Evolutionary conservation across 1,140 invertebrate species (phyloP).

Genomic region (Venturia canescens): DNA sequence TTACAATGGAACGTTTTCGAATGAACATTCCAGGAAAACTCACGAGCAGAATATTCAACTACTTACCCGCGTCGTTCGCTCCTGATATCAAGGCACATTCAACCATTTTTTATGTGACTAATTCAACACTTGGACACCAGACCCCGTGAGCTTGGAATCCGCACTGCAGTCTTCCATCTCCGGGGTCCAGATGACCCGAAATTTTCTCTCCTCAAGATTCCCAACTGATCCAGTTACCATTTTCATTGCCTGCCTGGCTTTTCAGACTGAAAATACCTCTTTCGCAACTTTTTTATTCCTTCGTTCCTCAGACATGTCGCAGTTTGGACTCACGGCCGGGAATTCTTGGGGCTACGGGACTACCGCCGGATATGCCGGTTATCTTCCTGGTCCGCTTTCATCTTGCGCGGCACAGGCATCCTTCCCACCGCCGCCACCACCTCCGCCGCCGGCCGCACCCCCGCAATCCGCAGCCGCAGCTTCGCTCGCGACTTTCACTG

Average conservation of each 20-base stretch:
- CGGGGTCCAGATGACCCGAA: too few relatives aligned
- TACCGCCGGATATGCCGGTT: conserved; percentile 88
- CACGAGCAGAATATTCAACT: too few relatives aligned
- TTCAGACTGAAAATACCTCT: not conserved
- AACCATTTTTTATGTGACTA: too few relatives aligned
- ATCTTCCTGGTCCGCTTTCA: conserved; percentile 80
- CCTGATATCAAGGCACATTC: too few relatives aligned
- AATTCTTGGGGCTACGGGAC: conserved; percentile 91
- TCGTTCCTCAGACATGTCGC: conserved; percentile 82
- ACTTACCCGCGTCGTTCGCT: too few relatives aligned
- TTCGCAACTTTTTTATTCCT: conserved; percentile 30
- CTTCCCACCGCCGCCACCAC: conserved; percentile 79
- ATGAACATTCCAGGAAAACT: too few relatives aligned
- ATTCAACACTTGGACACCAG: too few relatives aligned
- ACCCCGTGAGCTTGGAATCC: too few relatives aligned
- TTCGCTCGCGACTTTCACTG: conserved; percentile 76
- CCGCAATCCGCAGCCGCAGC: conserved; percentile 81
- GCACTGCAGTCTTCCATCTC: too few relatives aligned
- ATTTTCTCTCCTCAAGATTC: too few relatives aligned
- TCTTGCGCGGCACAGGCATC: conserved; percentile 81
- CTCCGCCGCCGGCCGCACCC: conserved; percentile 82
- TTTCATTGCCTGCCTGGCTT: too few relatives aligned
- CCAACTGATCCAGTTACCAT: too few relatives aligned
- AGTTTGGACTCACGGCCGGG: conserved; percentile 86
- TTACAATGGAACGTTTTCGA: not conserved